Conservation (phyloP, 2,113 vertebrate species). For the Martes martes region DNA sequence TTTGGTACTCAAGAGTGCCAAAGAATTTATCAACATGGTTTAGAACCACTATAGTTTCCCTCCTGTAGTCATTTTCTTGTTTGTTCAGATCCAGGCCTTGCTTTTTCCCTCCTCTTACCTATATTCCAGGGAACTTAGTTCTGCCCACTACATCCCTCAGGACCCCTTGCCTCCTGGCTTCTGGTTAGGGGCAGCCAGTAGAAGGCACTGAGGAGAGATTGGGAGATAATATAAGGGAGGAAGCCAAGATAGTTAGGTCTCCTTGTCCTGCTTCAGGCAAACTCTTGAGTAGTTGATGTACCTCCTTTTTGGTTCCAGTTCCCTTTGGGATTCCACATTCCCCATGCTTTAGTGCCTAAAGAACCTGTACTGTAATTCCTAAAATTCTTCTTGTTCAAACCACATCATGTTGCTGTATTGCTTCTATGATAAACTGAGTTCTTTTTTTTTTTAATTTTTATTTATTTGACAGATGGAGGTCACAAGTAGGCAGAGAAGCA, state of each 20-base stretch:
- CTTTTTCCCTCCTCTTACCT: neutral
- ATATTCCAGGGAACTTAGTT: neutral
- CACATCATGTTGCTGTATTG: neutral
- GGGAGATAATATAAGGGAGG: neutral
- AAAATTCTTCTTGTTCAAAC: neutral
- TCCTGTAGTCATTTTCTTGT: neutral
- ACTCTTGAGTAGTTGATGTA: neutral
- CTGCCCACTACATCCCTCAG: neutral
- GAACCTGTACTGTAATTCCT: neutral
- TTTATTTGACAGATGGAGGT: too few species aligned
- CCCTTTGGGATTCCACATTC: neutral
- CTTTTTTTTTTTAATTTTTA: neutral
- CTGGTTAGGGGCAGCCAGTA: neutral
- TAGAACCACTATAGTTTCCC: neutral
- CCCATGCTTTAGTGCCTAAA: neutral
- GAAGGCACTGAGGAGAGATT: neutral
- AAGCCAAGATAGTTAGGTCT: neutral
- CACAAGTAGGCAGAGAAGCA: too few species aligned
- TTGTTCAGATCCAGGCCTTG: neutral
- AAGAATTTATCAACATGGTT: constrained; percentile 22
- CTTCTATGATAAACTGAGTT: constrained; percentile 1
- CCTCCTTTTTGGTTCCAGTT: neutral
- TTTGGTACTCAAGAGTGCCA: neutral
- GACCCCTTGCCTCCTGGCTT: neutral
- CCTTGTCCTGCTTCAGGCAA: neutral